A percentile compares a stretch with the other conserved stretches of the same genome.
phyloP scores from a whole-genome alignment of 2,113 vertebrate species.

The Scytalopus superciliaris region DNA sequence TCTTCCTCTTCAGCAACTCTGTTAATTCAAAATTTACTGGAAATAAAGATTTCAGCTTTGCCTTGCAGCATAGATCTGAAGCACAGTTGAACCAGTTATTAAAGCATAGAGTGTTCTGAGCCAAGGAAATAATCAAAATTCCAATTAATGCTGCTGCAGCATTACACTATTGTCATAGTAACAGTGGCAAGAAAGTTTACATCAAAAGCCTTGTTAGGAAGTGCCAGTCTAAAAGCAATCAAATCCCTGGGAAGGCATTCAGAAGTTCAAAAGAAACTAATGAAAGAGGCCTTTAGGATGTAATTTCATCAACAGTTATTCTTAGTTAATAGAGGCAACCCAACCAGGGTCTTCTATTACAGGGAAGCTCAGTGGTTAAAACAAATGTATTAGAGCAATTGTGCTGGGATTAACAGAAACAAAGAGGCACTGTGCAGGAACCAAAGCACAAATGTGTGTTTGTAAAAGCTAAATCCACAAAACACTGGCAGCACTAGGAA shows the following conservation, averaged over 20 bases:
- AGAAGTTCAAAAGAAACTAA: constrained; percentile 65
- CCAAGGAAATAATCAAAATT: constrained; percentile 55
- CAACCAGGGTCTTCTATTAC: not conserved
- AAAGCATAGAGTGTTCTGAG: constrained; percentile 53
- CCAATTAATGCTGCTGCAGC: constrained; percentile 46
- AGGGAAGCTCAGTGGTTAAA: not conserved
- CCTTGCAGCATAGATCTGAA: constrained; percentile 34
- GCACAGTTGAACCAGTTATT: constrained; percentile 50
- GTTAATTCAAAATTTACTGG: not conserved
- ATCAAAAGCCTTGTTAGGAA: constrained; percentile 62
- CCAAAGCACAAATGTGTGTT: not conserved
- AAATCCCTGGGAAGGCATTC: constrained; percentile 59
- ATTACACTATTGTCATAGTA: constrained; percentile 63
- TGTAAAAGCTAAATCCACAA: not conserved
- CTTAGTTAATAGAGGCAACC: constrained; percentile 22
- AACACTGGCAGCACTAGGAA: not conserved
- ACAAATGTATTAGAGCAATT: not conserved
- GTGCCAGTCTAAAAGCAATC: constrained; percentile 50
- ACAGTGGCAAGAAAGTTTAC: constrained; percentile 58
- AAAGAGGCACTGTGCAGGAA: not conserved
- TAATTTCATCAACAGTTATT: constrained; percentile 19
- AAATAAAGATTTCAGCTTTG: constrained; percentile 36
- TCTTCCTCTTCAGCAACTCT: not conserved
- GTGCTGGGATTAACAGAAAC: not conserved
- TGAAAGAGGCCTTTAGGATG: constrained; percentile 48